A percentile compares a stretch with the other conserved stretches of the same genome.
These are phyloP conservation scores for Drosophila pseudoananassae DNA, from an alignment of 1,140 invertebrate genomes.

Conservation along the genomic window DNA sequence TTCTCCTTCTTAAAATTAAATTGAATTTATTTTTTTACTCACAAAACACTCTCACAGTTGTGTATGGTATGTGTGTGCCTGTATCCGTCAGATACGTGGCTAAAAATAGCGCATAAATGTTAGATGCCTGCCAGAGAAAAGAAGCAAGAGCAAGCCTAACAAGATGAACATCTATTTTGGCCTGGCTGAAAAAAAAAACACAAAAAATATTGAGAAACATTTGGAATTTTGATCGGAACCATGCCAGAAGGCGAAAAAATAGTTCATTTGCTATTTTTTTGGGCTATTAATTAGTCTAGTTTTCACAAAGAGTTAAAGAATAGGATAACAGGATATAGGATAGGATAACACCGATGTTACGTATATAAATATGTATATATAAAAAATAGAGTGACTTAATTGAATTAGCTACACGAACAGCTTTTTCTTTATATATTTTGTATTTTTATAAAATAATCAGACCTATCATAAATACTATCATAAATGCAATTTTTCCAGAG, in stretches of 20 bases:
- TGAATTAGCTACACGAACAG: too few relatives aligned
- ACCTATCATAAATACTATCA: too few relatives aligned
- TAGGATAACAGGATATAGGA: background rate
- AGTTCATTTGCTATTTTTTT: conserved; percentile 4
- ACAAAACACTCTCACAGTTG: conserved; percentile 31
- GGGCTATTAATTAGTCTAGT: background rate
- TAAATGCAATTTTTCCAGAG: too few relatives aligned
- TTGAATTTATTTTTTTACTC: conserved; percentile 50
- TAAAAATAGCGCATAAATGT: conserved; percentile 72
- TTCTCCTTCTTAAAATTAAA: conserved; percentile 26
- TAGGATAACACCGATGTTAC: too few relatives aligned
- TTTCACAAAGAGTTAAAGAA: background rate
- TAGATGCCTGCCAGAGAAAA: conserved; percentile 46
- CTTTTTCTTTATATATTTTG: too few relatives aligned
- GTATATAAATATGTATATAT: too few relatives aligned
- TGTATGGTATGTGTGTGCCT: conserved; percentile 27
- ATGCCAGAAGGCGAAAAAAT: background rate
- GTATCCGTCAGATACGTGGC: conserved; percentile 64
- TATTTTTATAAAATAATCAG: too few relatives aligned
- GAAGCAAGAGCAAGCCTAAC: conserved; percentile 53
- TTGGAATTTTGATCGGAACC: conserved; percentile 44
- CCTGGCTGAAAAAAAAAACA: conserved; percentile 14
- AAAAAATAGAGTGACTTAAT: too few relatives aligned
- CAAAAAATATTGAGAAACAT: conserved; percentile 75
- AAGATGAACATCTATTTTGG: conserved; percentile 75